phyloP scores from a whole-genome alignment of 2,888 invertebrate species.

The Penaeus monodon region DNA sequence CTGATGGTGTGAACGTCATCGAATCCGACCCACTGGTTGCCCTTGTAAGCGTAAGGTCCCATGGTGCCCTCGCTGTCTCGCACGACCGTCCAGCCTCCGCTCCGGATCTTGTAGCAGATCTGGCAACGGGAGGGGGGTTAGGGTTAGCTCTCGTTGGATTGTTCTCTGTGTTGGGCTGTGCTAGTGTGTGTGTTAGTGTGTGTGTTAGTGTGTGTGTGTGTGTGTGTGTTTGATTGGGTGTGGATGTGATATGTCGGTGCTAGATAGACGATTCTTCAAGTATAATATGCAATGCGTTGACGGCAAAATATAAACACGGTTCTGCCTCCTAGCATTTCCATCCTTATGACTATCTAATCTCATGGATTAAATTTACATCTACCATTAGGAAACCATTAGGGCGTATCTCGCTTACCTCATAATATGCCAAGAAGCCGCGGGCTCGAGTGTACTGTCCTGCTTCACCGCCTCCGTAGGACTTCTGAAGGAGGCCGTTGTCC shows the following conservation, averaged over 20 bases:
- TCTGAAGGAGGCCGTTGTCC: slow-evolving; percentile 79
- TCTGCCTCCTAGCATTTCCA: too few species aligned
- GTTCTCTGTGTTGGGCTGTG: too few species aligned
- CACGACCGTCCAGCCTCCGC: slow-evolving; percentile 83
- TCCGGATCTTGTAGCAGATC: slow-evolving; percentile 70
- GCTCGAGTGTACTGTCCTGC: slow-evolving; percentile 80
- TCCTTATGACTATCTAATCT: too few species aligned
- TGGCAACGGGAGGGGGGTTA: slow-evolving; percentile 4
- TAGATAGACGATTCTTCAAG: too few species aligned
- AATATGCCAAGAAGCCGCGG: slow-evolving; percentile 82
- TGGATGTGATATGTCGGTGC: too few species aligned
- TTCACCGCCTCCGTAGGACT: slow-evolving; percentile 78
- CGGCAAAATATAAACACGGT: too few species aligned
- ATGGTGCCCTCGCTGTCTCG: slow-evolving; percentile 75
- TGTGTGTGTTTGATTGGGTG: too few species aligned
- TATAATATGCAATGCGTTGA: too few species aligned
- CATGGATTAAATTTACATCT: too few species aligned
- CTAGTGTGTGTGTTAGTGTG: too few species aligned
- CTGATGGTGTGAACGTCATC: slow-evolving; percentile 79
- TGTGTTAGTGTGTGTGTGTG: too few species aligned
- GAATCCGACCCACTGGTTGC: slow-evolving; percentile 93
- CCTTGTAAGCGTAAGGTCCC: slow-evolving; percentile 81
- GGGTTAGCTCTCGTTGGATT: too few species aligned
- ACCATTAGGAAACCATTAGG: not conserved
- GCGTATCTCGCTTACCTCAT: slow-evolving; percentile 70